Base-by-base conservation (phyloP, 2,888 invertebrate species). In the Tubulanus polymorphus region DNA sequence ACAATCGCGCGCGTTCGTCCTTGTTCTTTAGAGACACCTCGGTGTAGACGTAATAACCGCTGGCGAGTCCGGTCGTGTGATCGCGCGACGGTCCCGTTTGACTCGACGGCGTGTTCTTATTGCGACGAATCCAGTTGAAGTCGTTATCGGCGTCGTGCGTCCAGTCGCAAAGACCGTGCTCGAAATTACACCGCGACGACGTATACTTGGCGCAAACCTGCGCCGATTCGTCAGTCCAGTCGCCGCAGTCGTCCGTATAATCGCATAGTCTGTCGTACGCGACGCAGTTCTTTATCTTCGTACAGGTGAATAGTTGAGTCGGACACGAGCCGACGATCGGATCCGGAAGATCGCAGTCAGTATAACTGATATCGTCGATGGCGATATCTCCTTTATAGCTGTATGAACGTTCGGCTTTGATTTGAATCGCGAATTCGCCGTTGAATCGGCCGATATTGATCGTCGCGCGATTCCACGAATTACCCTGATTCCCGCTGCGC, bases 11-110 rank as follows among this genome's bases (percentile, higher is more conserved):
- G 3, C 65, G 68, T 60, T 72, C 71, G 53, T 69, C 68, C 5
- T 61, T 63, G 45, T 57, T 58, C 41, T 70, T 60, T 27, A 67
- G 68, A n/a, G 73, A 69, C 0, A 68, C 62, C 51, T 72, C 72
- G 46, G 73, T 72, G 57, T 60, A 73, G 28, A 65, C 58, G 60
- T 73, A 75, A 53, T 69, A 63, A n/a, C 85, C 85, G 55, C 55
- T 46, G 27, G 53, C 55, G 20, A 55, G 56, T 50, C 70, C 69
- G 41, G 69, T 67, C 1, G 74, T 73, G 62, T 78, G 76, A 63
- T 79, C 79, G 28, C 62, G 57, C 3, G 64, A 53, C 2, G 79
- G 78, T 6, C 78, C 77, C 2, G 75, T 75, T 48, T 58, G 57
- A 2, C 18, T 1, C 15, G 66, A 62, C 6, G 61, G 23, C 23